Evolutionary conservation across 2,113 vertebrate species (phyloP).

Genomic region (Crypturellus undulatus): DNA sequence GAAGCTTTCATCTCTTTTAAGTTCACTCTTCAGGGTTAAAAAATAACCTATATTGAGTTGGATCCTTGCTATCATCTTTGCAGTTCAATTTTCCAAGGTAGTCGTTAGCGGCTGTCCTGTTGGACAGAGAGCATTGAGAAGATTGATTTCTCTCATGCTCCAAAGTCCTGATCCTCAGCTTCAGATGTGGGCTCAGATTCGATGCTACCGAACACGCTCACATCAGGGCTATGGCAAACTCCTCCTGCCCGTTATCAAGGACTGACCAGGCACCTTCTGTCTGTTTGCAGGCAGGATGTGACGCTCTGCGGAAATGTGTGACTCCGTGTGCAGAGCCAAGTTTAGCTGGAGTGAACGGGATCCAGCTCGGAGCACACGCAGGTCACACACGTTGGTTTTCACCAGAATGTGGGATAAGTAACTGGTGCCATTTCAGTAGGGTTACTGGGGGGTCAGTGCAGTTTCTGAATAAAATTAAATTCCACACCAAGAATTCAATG

Average conservation of each 20-base stretch:
- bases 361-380: neutral
- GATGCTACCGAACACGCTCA: neutral
- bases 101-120: neutral
- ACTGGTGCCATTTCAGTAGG: neutral
- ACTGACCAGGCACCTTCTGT: neutral
- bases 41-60: neutral
- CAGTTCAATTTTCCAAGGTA: neutral
- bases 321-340: neutral
- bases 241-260: neutral
- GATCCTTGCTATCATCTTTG: neutral
- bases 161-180: neutral
- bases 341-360: rapidly evolving
- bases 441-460: rapidly evolving
- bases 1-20: neutral
- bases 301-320: neutral
- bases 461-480: neutral
- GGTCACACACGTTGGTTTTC: neutral
- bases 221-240: neutral
- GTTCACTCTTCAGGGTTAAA: neutral
- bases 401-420: neutral
- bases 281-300: neutral
- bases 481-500: neutral
- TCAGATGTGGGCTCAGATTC: neutral
- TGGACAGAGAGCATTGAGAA: neutral
- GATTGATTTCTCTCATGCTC: neutral